Base-by-base conservation (phyloP, 2,888 invertebrate genomes). In the Trilocha varians region DNA sequence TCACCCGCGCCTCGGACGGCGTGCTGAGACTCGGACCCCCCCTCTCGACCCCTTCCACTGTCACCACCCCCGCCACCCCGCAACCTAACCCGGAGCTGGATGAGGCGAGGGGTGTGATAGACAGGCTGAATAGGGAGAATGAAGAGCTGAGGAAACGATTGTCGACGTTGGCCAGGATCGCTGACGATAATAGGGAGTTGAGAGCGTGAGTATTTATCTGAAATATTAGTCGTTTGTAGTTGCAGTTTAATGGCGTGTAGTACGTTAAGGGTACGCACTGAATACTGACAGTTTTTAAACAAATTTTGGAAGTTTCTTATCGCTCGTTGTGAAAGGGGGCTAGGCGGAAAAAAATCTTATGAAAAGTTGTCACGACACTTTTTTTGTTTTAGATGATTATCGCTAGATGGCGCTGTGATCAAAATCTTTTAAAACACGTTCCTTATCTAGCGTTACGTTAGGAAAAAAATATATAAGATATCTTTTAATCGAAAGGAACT, bases 1-100 rank as follows among this genome's bases (percentile, higher is more conserved):
- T 96, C 55, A 87, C 87, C n/a, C 87, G 96, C 18, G 91, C 91
- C 59, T 78, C 85, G n/a, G 88, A 88, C 46, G 96, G 96, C 0
- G 87, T 93, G 3, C 89, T 96, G 50, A 88, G 90, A 52, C 88
- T 95, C 36, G 90, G 92, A 36, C 92, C 93, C 1, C 83, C 83
- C 0, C 55, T 64, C 0, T 52, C 70, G 15, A 63, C 67, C 5
- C 72, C 70, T 0, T 65, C 72, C 0, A 63, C 74, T 0, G 39
- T 65, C 11, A 65, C 64, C 3, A 65, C 78, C 0, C 78, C 78
- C 0, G 62, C 65, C 6, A 69, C 74, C 3, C 71, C 78, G 0
- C 65, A 65, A 32, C 64, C 68, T 0, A 67, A 61, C 13, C 74
- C 86, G 0, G 88, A 89, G 13, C 68, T 91, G 40, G 65, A 78